These are phyloP conservation scores for Agrochola litura DNA, from an alignment of 2,888 invertebrate species.

Conservation along the genomic window DNA sequence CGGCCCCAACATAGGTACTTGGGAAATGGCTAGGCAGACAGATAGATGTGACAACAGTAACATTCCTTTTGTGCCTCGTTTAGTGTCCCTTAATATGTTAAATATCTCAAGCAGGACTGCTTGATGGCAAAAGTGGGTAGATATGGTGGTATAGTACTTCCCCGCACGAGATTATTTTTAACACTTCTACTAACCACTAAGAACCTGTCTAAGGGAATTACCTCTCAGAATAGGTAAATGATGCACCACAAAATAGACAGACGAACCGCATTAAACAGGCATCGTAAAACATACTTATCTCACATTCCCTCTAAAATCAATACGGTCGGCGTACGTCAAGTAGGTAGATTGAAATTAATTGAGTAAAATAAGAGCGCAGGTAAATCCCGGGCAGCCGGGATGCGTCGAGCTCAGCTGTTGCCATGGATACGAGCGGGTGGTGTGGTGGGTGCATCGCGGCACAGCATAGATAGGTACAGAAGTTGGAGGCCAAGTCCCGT, in stretches of 20 bases:
- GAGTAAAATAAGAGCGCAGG: constrained; percentile 17
- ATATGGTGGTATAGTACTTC: background rate
- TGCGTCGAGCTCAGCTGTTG: constrained; percentile 31
- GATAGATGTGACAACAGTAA: too few species aligned
- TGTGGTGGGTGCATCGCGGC: constrained; percentile 1
- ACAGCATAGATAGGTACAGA: constrained; percentile 7
- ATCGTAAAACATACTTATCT: constrained; percentile 2
- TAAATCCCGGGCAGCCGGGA: constrained; percentile 17
- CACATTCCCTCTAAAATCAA: constrained; percentile 18
- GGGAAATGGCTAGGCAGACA: too few species aligned
- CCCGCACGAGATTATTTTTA: background rate
- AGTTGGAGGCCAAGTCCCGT: background rate
- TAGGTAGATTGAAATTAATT: constrained; percentile 34
- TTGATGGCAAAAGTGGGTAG: background rate
- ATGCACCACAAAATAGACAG: background rate
- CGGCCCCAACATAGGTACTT: too few species aligned
- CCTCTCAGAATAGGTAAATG: background rate
- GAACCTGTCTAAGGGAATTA: background rate
- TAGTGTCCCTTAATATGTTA: background rate
- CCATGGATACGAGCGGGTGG: constrained; percentile 20
- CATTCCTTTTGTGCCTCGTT: background rate
- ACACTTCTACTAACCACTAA: background rate
- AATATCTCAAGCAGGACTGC: background rate
- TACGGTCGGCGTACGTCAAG: constrained; percentile 3
- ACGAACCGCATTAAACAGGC: background rate